Conservation (phyloP, 2,113 vertebrate genomes). For the Sinocyclocheilus maitianheensis region DNA sequence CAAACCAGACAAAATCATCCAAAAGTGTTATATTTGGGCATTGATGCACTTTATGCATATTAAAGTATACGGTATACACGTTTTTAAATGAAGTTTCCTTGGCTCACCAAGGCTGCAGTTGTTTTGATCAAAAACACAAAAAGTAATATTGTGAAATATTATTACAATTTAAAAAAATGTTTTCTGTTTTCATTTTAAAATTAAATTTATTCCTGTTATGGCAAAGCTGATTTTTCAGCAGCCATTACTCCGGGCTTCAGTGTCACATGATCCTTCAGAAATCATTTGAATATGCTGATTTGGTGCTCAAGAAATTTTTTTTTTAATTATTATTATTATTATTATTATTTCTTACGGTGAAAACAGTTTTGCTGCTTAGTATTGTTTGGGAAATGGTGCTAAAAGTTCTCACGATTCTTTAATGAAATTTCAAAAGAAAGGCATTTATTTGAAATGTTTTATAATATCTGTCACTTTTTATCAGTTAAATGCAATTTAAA, state of each 20-base stretch:
- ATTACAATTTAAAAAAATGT: not conserved
- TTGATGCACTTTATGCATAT: not conserved
- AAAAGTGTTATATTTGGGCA: not conserved
- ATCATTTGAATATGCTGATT: not conserved
- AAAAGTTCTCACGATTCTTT: too few species aligned
- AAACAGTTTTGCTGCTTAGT: too few species aligned
- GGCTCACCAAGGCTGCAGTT: not conserved
- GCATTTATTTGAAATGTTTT: too few species aligned
- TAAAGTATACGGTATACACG: not conserved
- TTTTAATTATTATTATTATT: too few species aligned
- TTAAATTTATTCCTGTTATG: not conserved
- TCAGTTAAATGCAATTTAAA: too few species aligned
- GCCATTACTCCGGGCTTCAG: not conserved
- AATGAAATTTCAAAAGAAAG: too few species aligned
- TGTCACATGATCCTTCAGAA: not conserved
- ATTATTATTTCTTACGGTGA: too few species aligned
- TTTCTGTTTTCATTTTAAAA: not conserved
- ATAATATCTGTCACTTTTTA: too few species aligned
- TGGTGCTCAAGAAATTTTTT: too few species aligned
- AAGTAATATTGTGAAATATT: not conserved
- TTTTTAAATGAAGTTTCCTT: not conserved
- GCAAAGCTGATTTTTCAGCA: not conserved
- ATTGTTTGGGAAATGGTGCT: too few species aligned
- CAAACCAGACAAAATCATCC: not conserved
- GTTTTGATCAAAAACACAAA: not conserved